Conservation (phyloP, 1,140 invertebrate species). For the Geopemphigus sp. region DNA sequence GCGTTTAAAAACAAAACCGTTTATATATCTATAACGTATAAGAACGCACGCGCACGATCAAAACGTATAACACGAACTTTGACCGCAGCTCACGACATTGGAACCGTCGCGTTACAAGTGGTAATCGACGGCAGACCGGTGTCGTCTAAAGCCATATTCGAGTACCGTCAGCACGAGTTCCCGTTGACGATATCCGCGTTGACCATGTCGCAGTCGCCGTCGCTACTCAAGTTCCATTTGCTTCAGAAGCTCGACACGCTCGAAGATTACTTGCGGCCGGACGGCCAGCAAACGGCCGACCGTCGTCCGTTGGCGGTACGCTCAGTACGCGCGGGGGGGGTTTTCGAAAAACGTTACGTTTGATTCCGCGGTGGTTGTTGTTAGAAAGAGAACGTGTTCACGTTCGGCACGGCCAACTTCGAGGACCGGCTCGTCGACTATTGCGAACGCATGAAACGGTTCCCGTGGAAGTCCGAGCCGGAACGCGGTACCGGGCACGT, state of each 20-base stretch:
- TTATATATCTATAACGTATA: no score
- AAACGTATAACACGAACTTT: no score
- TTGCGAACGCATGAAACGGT: conserved; percentile 68
- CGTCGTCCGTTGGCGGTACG: conserved; percentile 6
- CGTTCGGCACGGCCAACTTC: conserved; percentile 69
- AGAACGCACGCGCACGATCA: no score
- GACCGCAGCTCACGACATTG: conserved; percentile 28
- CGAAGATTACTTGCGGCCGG: conserved; percentile 29
- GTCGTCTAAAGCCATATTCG: conserved; percentile 25
- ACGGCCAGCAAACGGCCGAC: conserved; percentile 10
- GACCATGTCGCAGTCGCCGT: background rate
- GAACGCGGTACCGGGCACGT: background rate
- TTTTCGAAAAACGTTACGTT: background rate
- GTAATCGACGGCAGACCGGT: conserved; percentile 6
- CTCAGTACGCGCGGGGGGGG: no score
- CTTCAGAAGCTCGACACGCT: conserved; percentile 31
- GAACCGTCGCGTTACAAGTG: conserved; percentile 36
- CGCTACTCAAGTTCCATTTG: conserved; percentile 37
- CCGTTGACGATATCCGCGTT: conserved; percentile 31
- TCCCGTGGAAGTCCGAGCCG: conserved; percentile 52
- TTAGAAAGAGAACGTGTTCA: conserved; percentile 44
- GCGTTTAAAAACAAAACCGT: no score
- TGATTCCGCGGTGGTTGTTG: background rate
- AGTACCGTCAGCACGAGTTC: conserved; percentile 37
- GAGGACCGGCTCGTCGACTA: conserved; percentile 80